Percentiles rank a stretch among this genome's conserved stretches.
Evolutionary conservation across 2,113 vertebrate genomes (phyloP).

Genomic region (Anarrhichthys ocellatus): DNA sequence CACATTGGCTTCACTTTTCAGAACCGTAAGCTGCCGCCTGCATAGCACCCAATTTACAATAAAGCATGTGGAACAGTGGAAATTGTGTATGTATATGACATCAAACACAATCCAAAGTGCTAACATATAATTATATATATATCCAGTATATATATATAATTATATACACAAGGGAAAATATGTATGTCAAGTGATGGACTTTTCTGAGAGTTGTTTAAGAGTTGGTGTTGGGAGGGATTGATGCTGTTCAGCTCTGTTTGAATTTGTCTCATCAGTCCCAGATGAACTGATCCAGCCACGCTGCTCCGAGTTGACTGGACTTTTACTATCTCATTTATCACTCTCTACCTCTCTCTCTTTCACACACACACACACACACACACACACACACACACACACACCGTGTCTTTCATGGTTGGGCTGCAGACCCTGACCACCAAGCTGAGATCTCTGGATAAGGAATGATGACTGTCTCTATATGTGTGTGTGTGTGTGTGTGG

Average conservation of each 20-base stretch:
- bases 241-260: not conserved
- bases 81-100: not conserved
- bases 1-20: no score
- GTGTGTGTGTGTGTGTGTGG: no score
- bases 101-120: not conserved
- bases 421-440: slow-evolving; percentile 36
- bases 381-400: slow-evolving; percentile 21
- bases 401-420: slow-evolving; percentile 46
- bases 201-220: not conserved
- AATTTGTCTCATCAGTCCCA: not conserved
- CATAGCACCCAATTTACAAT: no score
- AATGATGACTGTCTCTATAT: slow-evolving; percentile 25
- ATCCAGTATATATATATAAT: not conserved
- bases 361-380: slow-evolving; percentile 34
- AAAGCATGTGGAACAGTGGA: no score
- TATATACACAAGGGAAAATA: not conserved
- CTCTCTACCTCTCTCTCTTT: not conserved
- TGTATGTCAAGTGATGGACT: not conserved
- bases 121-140: not conserved
- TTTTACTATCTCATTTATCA: slow-evolving; percentile 4
- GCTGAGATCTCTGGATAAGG: slow-evolving; percentile 22
- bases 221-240: not conserved
- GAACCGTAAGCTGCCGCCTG: no score
- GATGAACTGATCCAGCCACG: not conserved
- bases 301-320: not conserved